Evolutionary conservation across 1,140 invertebrate species (phyloP).

Genomic region (Lysiphlebus fabarum): DNA sequence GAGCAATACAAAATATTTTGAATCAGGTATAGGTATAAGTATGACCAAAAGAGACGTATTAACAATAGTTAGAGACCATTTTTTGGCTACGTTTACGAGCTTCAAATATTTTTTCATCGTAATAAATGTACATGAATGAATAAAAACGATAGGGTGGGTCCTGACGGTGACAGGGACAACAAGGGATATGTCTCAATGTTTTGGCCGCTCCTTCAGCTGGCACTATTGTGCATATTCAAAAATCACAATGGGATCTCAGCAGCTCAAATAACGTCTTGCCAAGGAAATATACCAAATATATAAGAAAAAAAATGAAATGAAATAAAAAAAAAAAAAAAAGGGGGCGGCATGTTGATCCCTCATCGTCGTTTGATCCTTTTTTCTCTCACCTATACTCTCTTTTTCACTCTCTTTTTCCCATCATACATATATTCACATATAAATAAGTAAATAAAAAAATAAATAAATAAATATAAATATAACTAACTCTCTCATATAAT

Average conservation of each 20-base stretch:
- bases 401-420: no score
- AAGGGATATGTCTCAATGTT: constrained; percentile 54
- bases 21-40: neutral
- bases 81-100: constrained; percentile 29
- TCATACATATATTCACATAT: no score
- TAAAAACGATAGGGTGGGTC: constrained; percentile 30
- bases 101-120: constrained; percentile 48
- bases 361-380: no score
- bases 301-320: constrained; percentile 4
- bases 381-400: no score
- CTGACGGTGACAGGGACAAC: constrained; percentile 45
- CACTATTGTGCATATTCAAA: constrained; percentile 36
- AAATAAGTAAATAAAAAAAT: no score
- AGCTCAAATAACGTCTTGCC: constrained; percentile 44
- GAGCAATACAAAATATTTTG: neutral
- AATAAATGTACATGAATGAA: constrained; percentile 37
- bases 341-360: neutral
- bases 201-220: constrained; percentile 52
- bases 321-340: no score
- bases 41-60: no score
- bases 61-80: constrained; percentile 21
- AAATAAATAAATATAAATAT: no score
- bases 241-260: constrained; percentile 40
- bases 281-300: constrained; percentile 19
- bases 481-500: no score